Percentiles rank a stretch among this genome's conserved stretches.
Conservation (phyloP, 2,888 invertebrate species). For the Saturnia pavonia region DNA sequence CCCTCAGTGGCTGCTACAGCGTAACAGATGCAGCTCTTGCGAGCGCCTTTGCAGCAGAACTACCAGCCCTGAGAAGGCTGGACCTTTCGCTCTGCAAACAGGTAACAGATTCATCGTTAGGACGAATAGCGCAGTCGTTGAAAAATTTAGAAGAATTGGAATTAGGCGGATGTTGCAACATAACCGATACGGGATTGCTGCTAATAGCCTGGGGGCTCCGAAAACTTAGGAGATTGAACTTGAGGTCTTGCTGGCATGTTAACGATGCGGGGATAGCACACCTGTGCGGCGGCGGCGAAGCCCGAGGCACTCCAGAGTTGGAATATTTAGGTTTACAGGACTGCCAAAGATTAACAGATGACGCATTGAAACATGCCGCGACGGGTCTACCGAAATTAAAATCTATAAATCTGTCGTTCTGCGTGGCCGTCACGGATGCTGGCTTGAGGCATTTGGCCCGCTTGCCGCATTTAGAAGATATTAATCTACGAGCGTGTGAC, state of each 20-base stretch:
- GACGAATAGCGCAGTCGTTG: conserved; percentile 91
- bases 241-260: conserved; percentile 96
- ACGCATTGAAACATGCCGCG: conserved; percentile 92
- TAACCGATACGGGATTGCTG: conserved; percentile 93
- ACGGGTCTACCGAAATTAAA: conserved; percentile 90
- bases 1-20: conserved; percentile 96
- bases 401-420: conserved; percentile 95
- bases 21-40: conserved; percentile 93
- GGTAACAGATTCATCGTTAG: conserved; percentile 94
- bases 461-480: conserved; percentile 90
- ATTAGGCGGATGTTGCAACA: conserved; percentile 94
- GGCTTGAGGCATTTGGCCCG: conserved; percentile 94
- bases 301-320: conserved; percentile 90
- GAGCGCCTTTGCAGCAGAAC: conserved; percentile 90
- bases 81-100: conserved; percentile 97
- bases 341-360: conserved; percentile 96
- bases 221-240: conserved; percentile 91
- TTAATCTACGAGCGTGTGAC: conserved; percentile 96
- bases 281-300: conserved; percentile 88
- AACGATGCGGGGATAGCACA: conserved; percentile 95
- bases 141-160: conserved; percentile 94
- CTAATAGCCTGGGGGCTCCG: conserved; percentile 94
- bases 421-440: conserved; percentile 96
- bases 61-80: conserved; percentile 89
- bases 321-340: conserved; percentile 95